Evolutionary conservation across 1,140 invertebrate species (phyloP), one percentile per base, ranked within the genome.

Genomic region (Neoseiulus cucumeris): DNA sequence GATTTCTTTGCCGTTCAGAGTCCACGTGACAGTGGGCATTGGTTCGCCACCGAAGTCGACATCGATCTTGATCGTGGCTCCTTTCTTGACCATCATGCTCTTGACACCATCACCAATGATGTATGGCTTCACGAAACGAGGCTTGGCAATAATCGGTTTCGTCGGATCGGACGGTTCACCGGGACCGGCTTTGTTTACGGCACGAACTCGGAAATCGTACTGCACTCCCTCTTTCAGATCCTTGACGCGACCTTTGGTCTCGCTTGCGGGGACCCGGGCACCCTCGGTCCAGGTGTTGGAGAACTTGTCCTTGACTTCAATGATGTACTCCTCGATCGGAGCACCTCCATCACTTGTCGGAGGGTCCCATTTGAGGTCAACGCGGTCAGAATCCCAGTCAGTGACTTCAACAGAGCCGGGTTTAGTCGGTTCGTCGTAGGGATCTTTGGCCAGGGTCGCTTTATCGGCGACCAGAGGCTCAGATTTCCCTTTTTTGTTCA

Each of bases 321-420:
- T 82, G 28, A 92, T 82, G 72, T 98, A 98, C 70, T 89, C 87
- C 7, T 86, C 89, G 70, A 98, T 94, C n/a, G 89, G 88, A 69
- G 91, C 87, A 68, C 91, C 91, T 67, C 91, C 91, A 75, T 95
- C 90, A 67, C 77, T 87, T 66, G 89, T 88, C 22, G 91, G 91
- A 1, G 83, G 81, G 86, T 90, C 77, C 76, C 76, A 94, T 76
- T 87, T 89, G 6, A 96, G 77, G 75, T 94, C 90, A 41, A 91
- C 91, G 74, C 92, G 89, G 73, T 94, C 89, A 70, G 87, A 90
- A 74, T 94, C 91, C 92, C 92, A 97, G 72, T 97, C 92, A 17
- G 82, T 82, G n/a, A 93, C 82, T 74, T 94, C 87, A 64, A 91
- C 87, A 72, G 84, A 82, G 65, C 84, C 85, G 12, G 92, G 92